Evolutionary conservation across 2,113 vertebrate genomes (phyloP).

Genomic region (Pristiophorus japonicus): DNA sequence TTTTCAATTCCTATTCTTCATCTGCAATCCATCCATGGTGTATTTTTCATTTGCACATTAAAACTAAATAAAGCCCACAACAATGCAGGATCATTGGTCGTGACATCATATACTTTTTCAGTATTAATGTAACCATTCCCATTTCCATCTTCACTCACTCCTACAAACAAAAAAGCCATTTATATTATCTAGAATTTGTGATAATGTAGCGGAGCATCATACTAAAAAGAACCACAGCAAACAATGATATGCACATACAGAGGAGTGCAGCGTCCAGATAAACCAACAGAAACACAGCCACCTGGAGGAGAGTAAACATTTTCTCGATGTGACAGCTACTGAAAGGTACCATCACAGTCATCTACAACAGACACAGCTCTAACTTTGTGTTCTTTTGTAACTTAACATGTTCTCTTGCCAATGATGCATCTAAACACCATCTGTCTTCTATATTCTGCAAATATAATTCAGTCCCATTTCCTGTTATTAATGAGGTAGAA

Average conservation of each 20-base stretch:
- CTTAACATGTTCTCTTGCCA: neutral
- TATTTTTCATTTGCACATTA: neutral
- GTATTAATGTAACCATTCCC: neutral
- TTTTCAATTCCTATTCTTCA: neutral
- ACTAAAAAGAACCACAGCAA: neutral
- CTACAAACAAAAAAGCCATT: neutral
- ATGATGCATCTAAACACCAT: neutral
- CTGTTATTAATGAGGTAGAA: constrained; percentile 3
- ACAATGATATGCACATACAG: neutral
- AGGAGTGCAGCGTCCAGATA: neutral
- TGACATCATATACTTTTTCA: neutral
- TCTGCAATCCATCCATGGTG: neutral
- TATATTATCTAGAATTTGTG: neutral
- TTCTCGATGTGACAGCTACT: neutral
- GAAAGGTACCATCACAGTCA: too few species aligned
- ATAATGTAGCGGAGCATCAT: neutral
- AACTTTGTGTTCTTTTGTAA: neutral
- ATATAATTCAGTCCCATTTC: constrained; percentile 23
- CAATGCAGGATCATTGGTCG: neutral
- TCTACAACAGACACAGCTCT: neutral
- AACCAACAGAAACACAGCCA: too few species aligned
- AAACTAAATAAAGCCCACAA: neutral
- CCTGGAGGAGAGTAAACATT: neutral
- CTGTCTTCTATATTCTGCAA: neutral
- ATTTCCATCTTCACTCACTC: neutral